These are phyloP conservation scores for Phalacrocorax aristotelis DNA, from an alignment of 2,113 vertebrate genomes.

Conservation along the genomic window DNA sequence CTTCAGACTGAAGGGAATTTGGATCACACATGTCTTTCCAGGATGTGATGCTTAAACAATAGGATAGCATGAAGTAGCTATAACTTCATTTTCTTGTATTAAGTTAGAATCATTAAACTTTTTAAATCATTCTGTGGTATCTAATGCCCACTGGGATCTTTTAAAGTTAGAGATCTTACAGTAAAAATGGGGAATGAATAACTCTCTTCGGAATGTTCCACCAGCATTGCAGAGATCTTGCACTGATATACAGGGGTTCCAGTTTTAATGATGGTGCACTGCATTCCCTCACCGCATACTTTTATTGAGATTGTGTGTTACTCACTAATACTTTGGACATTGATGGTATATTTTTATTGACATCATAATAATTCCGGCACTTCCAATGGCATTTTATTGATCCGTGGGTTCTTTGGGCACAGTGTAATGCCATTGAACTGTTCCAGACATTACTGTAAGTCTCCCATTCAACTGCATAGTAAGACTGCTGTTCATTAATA, in stretches of 20 bases:
- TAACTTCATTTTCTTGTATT: background rate
- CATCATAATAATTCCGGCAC: background rate
- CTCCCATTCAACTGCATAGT: background rate
- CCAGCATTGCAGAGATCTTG: background rate
- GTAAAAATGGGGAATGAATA: background rate
- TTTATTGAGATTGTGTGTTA: background rate
- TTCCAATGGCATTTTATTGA: background rate
- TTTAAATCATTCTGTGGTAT: background rate
- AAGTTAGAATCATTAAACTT: background rate
- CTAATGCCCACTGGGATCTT: background rate
- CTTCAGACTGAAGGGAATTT: background rate
- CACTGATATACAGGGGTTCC: background rate
- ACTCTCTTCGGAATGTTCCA: background rate
- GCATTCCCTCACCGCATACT: background rate
- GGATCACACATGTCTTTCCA: background rate
- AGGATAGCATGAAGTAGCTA: background rate
- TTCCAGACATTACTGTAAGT: background rate
- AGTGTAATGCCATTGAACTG: background rate
- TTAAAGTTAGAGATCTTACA: background rate
- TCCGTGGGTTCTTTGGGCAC: background rate
- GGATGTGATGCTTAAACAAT: background rate
- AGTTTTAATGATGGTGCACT: background rate
- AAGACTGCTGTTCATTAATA: background rate
- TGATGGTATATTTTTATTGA: background rate
- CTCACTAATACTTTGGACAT: background rate